Evolutionary conservation across 2,888 invertebrate species (phyloP).

Genomic region (Dynastes maya): DNA sequence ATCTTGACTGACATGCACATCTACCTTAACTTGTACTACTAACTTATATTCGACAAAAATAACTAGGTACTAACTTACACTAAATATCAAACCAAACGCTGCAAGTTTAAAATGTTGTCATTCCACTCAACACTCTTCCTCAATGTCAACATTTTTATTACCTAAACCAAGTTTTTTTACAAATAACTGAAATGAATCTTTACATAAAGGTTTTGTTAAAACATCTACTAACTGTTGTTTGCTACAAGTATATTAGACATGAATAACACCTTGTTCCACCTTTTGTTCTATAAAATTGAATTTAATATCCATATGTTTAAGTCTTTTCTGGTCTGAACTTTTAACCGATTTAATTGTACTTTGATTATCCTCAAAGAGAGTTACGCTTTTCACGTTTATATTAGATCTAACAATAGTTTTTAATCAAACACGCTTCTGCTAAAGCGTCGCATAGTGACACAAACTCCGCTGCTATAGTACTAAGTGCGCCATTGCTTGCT

Average conservation of each 20-base stretch:
- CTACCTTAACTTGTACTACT: no score
- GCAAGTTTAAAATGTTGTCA: not conserved
- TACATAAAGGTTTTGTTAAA: conserved; percentile 32
- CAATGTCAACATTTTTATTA: conserved; percentile 18
- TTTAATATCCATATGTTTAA: conserved; percentile 40
- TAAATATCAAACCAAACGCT: no score
- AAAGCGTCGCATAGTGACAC: conserved; percentile 52
- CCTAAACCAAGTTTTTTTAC: not conserved
- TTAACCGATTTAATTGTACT: conserved; percentile 48
- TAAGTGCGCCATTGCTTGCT: conserved; percentile 54
- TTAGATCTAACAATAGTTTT: conserved; percentile 50
- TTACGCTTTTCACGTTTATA: conserved; percentile 37
- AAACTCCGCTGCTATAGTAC: conserved; percentile 54
- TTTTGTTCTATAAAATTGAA: conserved; percentile 38
- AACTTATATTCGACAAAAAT: no score
- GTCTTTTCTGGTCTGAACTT: conserved; percentile 51
- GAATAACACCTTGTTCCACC: conserved; percentile 35
- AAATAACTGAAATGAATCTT: not conserved
- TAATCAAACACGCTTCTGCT: conserved; percentile 53
- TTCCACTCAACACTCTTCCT: conserved; percentile 30
- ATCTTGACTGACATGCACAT: no score
- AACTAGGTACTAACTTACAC: no score
- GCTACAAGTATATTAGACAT: conserved; percentile 22
- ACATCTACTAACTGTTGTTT: conserved; percentile 26
- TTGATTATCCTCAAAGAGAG: conserved; percentile 53